Percentiles rank a stretch among this genome's conserved stretches.
These are phyloP conservation scores for Dolichopus griseipennis DNA, from an alignment of 2,888 invertebrate genomes.

Conservation along the genomic window DNA sequence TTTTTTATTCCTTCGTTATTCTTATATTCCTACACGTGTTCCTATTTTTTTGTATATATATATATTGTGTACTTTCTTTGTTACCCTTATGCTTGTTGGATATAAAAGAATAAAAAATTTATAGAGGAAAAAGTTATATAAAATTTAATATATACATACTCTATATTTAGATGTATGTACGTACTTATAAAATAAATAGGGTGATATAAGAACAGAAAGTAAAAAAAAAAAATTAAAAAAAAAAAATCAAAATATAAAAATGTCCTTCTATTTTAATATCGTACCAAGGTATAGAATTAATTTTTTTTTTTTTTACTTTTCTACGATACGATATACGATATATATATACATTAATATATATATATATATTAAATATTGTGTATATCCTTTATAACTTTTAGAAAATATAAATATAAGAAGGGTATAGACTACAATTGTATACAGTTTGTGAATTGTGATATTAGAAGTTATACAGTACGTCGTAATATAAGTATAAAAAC, in stretches of 20 bases:
- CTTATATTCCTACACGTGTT: not conserved
- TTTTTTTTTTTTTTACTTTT: too few species aligned
- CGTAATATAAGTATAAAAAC: too few species aligned
- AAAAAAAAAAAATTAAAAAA: not conserved
- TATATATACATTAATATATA: too few species aligned
- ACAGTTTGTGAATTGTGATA: too few species aligned
- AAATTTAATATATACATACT: too few species aligned
- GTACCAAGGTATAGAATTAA: too few species aligned
- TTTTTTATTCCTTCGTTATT: not conserved
- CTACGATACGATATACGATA: too few species aligned
- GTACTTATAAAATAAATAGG: not conserved
- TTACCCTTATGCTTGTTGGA: not conserved
- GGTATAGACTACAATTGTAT: too few species aligned
- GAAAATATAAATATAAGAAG: not conserved
- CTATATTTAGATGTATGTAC: too few species aligned
- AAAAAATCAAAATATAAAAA: not conserved
- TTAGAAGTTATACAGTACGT: too few species aligned
- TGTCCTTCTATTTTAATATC: not conserved
- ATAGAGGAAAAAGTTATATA: too few species aligned
- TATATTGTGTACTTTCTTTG: not conserved
- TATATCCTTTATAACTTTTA: not conserved
- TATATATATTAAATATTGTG: not conserved
- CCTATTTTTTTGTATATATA: not conserved
- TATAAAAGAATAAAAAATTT: too few species aligned
- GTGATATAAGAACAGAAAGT: conserved; percentile 2